phyloP scores from a whole-genome alignment of 2,797 vertebrate genomes.

The Prionace glauca region DNA sequence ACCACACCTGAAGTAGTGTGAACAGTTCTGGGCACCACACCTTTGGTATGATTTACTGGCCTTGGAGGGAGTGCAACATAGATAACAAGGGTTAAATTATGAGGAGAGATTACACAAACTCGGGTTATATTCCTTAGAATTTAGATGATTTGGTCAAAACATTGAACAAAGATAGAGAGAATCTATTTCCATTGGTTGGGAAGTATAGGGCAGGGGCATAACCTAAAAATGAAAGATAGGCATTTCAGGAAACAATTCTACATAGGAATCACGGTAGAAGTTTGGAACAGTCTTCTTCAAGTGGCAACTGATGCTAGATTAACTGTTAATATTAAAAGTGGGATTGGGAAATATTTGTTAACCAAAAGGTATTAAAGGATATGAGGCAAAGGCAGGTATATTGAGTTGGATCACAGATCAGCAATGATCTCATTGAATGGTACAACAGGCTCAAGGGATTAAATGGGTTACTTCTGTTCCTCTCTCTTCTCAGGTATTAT shows the following conservation, averaged over 20 bases:
- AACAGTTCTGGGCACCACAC: too few relatives aligned
- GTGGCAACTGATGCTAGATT: not conserved
- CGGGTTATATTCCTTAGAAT: too few relatives aligned
- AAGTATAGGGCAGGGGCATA: not conserved
- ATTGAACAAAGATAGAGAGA: not conserved
- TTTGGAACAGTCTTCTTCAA: not conserved
- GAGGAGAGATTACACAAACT: too few relatives aligned
- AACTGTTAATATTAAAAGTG: not conserved
- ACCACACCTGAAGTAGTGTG: too few relatives aligned
- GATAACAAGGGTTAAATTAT: too few relatives aligned
- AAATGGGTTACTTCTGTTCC: not conserved
- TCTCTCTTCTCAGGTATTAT: not conserved
- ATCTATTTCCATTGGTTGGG: not conserved
- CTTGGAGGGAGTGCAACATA: too few relatives aligned
- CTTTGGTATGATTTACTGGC: too few relatives aligned
- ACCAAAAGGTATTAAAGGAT: too few relatives aligned
- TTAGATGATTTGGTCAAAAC: not conserved
- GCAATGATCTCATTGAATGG: not conserved
- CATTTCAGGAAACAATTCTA: not conserved
- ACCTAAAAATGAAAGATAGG: not conserved
- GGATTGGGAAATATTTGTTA: not conserved
- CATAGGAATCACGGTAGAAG: not conserved
- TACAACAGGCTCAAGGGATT: not conserved
- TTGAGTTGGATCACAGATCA: not conserved
- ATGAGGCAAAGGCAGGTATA: not conserved